Percentiles rank a stretch among this genome's conserved stretches.
phyloP scores from a whole-genome alignment of 2,888 invertebrate species.

The Sphaerophoria rueppellii region DNA sequence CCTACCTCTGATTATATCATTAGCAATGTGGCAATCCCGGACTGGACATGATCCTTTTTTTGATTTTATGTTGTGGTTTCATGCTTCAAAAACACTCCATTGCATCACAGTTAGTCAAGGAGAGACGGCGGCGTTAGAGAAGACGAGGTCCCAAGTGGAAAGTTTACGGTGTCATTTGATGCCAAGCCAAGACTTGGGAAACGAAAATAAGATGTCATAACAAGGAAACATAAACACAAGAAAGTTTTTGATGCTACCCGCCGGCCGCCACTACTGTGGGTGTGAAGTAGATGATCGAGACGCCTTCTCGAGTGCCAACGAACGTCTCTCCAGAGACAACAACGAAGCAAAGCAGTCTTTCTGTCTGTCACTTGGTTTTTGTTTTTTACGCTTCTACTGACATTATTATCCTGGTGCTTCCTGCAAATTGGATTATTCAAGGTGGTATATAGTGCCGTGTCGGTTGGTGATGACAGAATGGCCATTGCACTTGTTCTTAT shows the following conservation, averaged over 20 bases:
- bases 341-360: background rate
- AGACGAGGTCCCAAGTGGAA: slow-evolving; percentile 42
- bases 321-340: background rate
- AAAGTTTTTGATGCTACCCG: slow-evolving; percentile 40
- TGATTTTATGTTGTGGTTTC: slow-evolving; percentile 43
- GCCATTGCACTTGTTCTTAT: slow-evolving; percentile 17
- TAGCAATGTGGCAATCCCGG: slow-evolving; percentile 32
- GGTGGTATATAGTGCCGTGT: slow-evolving; percentile 13
- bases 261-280: background rate
- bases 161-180: slow-evolving; percentile 50
- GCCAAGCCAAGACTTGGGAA: slow-evolving; percentile 42
- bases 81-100: background rate
- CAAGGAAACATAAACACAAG: slow-evolving; percentile 69
- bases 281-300: slow-evolving; percentile 4
- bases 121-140: background rate
- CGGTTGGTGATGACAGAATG: slow-evolving; percentile 3
- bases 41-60: slow-evolving; percentile 44
- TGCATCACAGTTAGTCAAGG: background rate
- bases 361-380: slow-evolving; percentile 38
- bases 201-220: slow-evolving; percentile 71
- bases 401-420: slow-evolving; percentile 59
- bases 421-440: slow-evolving; percentile 71
- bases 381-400: slow-evolving; percentile 29
- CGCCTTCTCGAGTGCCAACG: background rate
- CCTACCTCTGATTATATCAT: slow-evolving; percentile 65